Percentiles rank a stretch among this genome's conserved stretches.
These are phyloP conservation scores for Pandemis cinnamomeana DNA, from an alignment of 2,888 invertebrate genomes.

Conservation along the genomic window DNA sequence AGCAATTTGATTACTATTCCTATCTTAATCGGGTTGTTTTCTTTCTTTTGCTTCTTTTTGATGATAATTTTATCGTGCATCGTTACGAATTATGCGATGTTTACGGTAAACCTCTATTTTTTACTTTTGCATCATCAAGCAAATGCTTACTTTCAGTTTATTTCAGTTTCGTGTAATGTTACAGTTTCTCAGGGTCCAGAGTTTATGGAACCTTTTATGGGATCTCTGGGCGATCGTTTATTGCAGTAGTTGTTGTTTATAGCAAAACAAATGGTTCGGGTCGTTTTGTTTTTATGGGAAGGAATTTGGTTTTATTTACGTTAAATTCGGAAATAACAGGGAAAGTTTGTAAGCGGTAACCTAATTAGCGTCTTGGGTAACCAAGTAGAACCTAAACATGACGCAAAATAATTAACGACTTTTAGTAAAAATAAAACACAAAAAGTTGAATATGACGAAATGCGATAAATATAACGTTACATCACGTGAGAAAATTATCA, in stretches of 20 bases:
- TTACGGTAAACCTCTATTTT: constrained; percentile 10
- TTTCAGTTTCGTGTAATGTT: constrained; percentile 20
- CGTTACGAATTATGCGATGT: constrained; percentile 6
- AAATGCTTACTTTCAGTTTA: constrained; percentile 30
- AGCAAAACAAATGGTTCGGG: constrained; percentile 38
- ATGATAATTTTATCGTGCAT: neutral
- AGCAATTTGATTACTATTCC: neutral
- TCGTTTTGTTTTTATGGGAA: constrained; percentile 37
- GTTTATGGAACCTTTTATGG: constrained; percentile 39
- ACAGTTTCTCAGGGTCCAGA: constrained; percentile 25
- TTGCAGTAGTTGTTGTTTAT: constrained; percentile 41
- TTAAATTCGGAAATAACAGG: constrained; percentile 21
- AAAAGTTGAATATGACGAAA: too few species aligned
- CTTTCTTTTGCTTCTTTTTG: neutral
- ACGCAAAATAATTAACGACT: too few species aligned
- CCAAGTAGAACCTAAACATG: neutral
- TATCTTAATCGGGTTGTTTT: neutral
- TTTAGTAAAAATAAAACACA: too few species aligned
- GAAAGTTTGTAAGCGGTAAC: constrained; percentile 28
- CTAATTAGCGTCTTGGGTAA: constrained; percentile 14
- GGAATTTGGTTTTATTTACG: constrained; percentile 37
- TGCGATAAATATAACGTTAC: neutral
- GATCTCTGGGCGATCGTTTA: constrained; percentile 36
- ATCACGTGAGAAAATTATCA: neutral
- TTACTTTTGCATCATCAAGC: constrained; percentile 24